Evolutionary conservation across 2,888 invertebrate species (phyloP).

Genomic region (Ctenicera cuprea): DNA sequence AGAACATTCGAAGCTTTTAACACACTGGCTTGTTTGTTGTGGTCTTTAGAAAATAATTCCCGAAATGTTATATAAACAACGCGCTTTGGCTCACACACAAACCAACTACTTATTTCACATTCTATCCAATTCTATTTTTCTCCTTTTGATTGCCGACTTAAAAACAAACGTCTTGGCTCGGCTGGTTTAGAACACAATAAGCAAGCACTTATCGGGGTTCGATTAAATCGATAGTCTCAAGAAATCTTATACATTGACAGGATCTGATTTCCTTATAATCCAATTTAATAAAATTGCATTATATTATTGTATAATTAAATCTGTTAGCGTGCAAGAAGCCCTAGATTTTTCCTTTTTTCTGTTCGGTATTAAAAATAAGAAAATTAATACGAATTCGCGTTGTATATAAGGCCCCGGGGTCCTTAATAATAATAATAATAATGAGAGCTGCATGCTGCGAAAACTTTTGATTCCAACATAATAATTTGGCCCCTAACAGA

Average conservation of each 20-base stretch:
- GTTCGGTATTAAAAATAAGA: conserved; percentile 5
- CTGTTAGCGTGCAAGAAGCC: conserved; percentile 46
- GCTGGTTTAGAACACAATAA: neutral
- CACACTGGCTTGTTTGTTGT: conserved; percentile 12
- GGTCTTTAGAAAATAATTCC: neutral
- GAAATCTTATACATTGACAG: conserved; percentile 56
- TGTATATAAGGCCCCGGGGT: conserved; percentile 33
- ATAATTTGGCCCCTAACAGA: conserved; percentile 48
- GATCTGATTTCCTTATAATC: conserved; percentile 57
- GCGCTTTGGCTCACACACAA: neutral
- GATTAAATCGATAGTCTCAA: conserved; percentile 57
- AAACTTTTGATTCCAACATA: conserved; percentile 46
- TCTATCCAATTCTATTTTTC: neutral
- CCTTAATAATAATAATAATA: conserved; percentile 40
- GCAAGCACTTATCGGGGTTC: conserved; percentile 57
- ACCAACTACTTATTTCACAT: conserved; percentile 2
- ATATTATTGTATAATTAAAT: conserved; percentile 58
- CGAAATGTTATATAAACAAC: neutral
- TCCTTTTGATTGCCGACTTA: neutral
- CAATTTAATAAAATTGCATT: conserved; percentile 61
- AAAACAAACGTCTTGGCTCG: too few relatives aligned
- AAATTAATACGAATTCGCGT: conserved; percentile 32
- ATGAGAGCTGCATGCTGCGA: conserved; percentile 33
- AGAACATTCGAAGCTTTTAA: neutral
- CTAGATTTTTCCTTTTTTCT: conserved; percentile 11